Evolutionary conservation across 2,888 invertebrate genomes (phyloP).

Genomic region (Eulithis testata): DNA sequence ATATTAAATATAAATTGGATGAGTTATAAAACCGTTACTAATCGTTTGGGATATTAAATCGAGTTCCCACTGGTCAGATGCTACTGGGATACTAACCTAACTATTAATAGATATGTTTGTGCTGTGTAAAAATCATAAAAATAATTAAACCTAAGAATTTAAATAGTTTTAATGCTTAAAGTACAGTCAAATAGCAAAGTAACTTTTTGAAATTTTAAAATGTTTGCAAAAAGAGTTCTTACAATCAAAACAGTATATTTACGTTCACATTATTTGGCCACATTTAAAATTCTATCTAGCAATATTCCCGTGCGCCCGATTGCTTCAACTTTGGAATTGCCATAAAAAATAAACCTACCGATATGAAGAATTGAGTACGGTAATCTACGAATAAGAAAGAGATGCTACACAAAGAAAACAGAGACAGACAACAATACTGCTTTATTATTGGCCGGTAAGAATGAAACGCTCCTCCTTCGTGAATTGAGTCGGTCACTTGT

Average conservation of each 20-base stretch:
- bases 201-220: too few relatives aligned
- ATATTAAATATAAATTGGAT: constrained; percentile 50
- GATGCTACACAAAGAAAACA: constrained; percentile 45
- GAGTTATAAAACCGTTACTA: constrained; percentile 50
- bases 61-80: constrained; percentile 31
- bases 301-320: constrained; percentile 53
- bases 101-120: neutral
- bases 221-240: neutral
- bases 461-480: constrained; percentile 56
- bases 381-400: constrained; percentile 64
- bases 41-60: constrained; percentile 39
- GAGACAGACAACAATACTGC: constrained; percentile 42
- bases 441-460: constrained; percentile 50
- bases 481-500: constrained; percentile 62
- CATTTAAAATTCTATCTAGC: constrained; percentile 57
- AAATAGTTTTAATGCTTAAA: too few relatives aligned
- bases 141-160: too few relatives aligned
- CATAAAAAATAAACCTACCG: constrained; percentile 72
- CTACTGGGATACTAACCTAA: constrained; percentile 4
- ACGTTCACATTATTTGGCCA: constrained; percentile 44
- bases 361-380: constrained; percentile 74
- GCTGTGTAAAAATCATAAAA: too few relatives aligned
- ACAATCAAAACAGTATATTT: constrained; percentile 9
- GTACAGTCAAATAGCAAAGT: too few relatives aligned
- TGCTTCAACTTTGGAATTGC: constrained; percentile 63